Evolutionary conservation across 2,113 vertebrate genomes (phyloP), one percentile per base, ranked within the genome.

Genomic region (Paralichthys olivaceus): DNA sequence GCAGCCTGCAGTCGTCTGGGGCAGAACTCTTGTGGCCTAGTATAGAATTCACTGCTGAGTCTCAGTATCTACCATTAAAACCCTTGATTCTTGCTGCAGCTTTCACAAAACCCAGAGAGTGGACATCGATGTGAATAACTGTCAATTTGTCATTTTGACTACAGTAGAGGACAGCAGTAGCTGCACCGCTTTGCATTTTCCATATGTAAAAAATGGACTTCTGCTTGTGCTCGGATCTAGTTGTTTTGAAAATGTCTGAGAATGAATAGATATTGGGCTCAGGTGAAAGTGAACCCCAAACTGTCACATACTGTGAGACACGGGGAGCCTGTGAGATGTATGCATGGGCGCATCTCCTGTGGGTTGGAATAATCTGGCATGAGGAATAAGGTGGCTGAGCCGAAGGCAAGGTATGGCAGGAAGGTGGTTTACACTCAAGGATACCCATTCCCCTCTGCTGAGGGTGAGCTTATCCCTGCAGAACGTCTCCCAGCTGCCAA

Each of bases 391-490:
- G 66, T 74, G 83, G 78, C 71, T 25, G 71, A 80, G 84, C 78
- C 84, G 84, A 88, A 74, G 83, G 75, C 72, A 58, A 89, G 85
- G 79, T 87, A 79, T 80, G 79, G 80, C 78, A 62, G 87, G 75
- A 90, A 86, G 87, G 80, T 75, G 83, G 78, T 87, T 88, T 86
- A 83, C 83, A 72, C 84, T 87, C 70, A 86, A 75, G 86, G 83
- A 89, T 87, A 84, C 88, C 84, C 74, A 29, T 81, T 82, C 78
- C 54, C 55, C 80, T 43, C 66, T 25, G 76, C 77, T 75, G 81
- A 89, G 87, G 86, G 90, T 88, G 83, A 85, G 91, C 89, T 92
- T 90, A 90, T 92, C 90, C 92, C 81, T 67, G 87, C 89, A 90
- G 89, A 92, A 84, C 71, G 83, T 87, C 84, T 89, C 80, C 84